Conservation (phyloP, 2,113 vertebrate species). For the Ptilorrhoa leucosticta region DNA sequence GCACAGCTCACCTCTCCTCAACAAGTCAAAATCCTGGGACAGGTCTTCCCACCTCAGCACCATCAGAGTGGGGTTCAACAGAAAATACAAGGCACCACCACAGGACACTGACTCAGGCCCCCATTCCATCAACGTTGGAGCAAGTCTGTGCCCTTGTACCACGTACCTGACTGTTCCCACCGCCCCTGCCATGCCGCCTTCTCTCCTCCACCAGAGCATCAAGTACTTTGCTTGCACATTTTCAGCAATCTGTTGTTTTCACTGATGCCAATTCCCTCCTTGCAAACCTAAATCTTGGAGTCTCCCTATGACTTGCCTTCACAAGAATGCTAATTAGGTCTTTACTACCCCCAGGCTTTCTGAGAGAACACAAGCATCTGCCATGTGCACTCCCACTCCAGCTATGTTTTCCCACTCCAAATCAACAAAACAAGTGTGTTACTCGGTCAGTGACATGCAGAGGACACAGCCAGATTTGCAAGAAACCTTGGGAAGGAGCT, state of each 20-base stretch:
- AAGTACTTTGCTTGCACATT: neutral
- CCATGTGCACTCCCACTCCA: conserved; percentile 27
- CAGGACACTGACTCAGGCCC: neutral
- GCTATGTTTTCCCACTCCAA: conserved; percentile 1
- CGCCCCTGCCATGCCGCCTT: neutral
- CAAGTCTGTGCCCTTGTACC: neutral
- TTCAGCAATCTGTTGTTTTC: conserved; percentile 38
- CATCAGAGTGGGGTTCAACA: neutral
- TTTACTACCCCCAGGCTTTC: conserved; percentile 51
- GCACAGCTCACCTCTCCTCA: neutral
- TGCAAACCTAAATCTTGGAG: neutral
- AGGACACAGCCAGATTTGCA: neutral
- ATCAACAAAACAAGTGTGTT: conserved; percentile 44
- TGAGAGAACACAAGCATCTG: conserved; percentile 44
- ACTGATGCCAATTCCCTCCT: neutral
- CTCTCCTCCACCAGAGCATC: neutral
- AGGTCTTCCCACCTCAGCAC: neutral
- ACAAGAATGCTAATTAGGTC: conserved; percentile 46
- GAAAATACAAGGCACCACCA: neutral
- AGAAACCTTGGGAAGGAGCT: neutral
- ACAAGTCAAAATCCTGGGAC: neutral
- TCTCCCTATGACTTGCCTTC: conserved; percentile 20
- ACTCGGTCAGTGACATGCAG: conserved; percentile 24
- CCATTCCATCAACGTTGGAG: fast-evolving
- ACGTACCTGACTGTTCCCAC: neutral